phyloP scores from a whole-genome alignment of 1,140 invertebrate genomes.

The Sipha flava region DNA sequence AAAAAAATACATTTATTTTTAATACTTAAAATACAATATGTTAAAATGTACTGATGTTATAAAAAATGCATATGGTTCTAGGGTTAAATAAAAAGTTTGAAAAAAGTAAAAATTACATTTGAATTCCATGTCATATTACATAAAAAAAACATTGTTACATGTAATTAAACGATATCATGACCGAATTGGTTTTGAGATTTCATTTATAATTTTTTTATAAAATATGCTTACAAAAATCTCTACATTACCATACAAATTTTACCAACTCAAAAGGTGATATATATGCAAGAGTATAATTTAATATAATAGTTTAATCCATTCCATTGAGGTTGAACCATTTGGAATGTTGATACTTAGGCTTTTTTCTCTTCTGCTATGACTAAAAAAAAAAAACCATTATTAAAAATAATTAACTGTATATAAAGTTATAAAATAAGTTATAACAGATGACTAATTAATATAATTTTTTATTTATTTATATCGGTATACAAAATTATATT shows the following conservation, averaged over 20 bases:
- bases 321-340: background rate
- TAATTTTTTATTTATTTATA: no score
- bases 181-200: background rate
- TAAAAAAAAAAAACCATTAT: slow-evolving; percentile 36
- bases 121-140: background rate
- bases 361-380: slow-evolving; percentile 63
- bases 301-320: background rate
- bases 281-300: slow-evolving; percentile 15
- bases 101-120: slow-evolving; percentile 5
- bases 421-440: no score
- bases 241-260: background rate
- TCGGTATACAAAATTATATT: no score
- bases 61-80: background rate
- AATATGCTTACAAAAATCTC: background rate
- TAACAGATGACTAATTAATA: no score
- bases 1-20: background rate
- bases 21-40: background rate
- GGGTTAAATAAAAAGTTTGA: background rate
- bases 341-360: slow-evolving; percentile 45
- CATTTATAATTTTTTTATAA: background rate
- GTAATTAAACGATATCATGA: background rate
- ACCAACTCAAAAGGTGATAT: background rate
- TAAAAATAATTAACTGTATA: background rate
- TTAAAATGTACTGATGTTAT: background rate
- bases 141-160: background rate